Conservation (phyloP, 2,113 vertebrate species). For the Amia ocellicauda region DNA sequence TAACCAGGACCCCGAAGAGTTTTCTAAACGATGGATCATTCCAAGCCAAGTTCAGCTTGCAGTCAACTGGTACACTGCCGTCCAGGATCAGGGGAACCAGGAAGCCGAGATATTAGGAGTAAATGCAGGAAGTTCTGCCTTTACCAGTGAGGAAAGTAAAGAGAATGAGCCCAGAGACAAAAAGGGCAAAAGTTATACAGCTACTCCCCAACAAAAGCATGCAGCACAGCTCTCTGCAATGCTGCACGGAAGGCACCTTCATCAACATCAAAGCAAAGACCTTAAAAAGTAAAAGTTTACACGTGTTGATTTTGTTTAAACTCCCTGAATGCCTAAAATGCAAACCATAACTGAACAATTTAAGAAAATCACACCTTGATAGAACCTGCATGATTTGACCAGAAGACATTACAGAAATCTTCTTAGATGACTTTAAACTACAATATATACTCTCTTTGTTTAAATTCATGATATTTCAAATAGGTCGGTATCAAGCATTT, state of each 20-base stretch:
- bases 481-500: too few species aligned
- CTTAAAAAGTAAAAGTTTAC: constrained; percentile 12
- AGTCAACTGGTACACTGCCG: constrained; percentile 39
- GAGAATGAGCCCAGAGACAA: not conserved
- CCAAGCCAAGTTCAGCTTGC: constrained; percentile 27
- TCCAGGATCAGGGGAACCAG: constrained; percentile 37
- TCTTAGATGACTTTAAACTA: too few species aligned
- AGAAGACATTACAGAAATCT: too few species aligned
- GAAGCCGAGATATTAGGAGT: constrained; percentile 29
- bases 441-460: too few species aligned
- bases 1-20: constrained; percentile 37
- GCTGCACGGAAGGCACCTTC: not conserved
- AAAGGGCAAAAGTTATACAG: not conserved
- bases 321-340: too few species aligned
- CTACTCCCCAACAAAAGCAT: not conserved
- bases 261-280: not conserved
- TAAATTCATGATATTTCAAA: too few species aligned
- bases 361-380: too few species aligned
- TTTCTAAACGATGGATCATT: constrained; percentile 47
- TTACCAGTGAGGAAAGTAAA: constrained; percentile 23
- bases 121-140: constrained; percentile 31
- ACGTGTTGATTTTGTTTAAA: too few species aligned
- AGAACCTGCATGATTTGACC: too few species aligned
- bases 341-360: too few species aligned
- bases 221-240: not conserved